Base-by-base conservation (phyloP, 2,113 vertebrate species). In the Coptodon rendalli region DNA sequence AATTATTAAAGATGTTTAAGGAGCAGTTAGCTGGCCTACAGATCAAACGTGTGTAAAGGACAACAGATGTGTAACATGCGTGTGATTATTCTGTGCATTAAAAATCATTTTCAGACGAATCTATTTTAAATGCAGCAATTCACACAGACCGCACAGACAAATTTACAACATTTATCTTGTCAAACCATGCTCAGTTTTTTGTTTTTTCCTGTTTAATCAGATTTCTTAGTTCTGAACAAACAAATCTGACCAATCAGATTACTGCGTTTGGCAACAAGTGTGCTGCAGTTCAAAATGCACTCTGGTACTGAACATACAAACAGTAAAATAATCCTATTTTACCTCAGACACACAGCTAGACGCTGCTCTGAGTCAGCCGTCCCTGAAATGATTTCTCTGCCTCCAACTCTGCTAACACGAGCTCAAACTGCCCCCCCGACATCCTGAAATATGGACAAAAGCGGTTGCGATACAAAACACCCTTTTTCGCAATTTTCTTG, bases 391-490 rank as follows among this genome's bases (percentile, higher is more conserved):
- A 63, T 63, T 4, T 63, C 59, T 11, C 3, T 61, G 59, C 59
- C 29, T 34, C 57, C 59, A 63, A 1, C 29, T 54, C 9, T 22
- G n/a, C n/a, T 6, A 53, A 11, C 22, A n/a, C 3, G 9, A n/a
- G 50, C 50, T 53, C 19, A 53, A 53, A 53, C 50, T 19, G 3
- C 2, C 29, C 29, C 54, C 9, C 9, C 1, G 0, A 63, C 31
- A n/a, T 63, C 59, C 59, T 63, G 59, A 63, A 63, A 63, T 63
- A 19, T 34, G 57, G 29, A 61, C 57, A 0, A 17, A 61, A 34
- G 57, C 4, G 29, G 9, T 3, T 2, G 17, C 0, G 1, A 66
- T 12, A 36, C 9, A 63, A 63, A 63, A 63, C 29, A 19, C 1
- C 27, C 1, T 13, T 5, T 66, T 38, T 38, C 38, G 10, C 61